phyloP scores from a whole-genome alignment of 2,797 vertebrate genomes.

The Oryzias sinensis region DNA sequence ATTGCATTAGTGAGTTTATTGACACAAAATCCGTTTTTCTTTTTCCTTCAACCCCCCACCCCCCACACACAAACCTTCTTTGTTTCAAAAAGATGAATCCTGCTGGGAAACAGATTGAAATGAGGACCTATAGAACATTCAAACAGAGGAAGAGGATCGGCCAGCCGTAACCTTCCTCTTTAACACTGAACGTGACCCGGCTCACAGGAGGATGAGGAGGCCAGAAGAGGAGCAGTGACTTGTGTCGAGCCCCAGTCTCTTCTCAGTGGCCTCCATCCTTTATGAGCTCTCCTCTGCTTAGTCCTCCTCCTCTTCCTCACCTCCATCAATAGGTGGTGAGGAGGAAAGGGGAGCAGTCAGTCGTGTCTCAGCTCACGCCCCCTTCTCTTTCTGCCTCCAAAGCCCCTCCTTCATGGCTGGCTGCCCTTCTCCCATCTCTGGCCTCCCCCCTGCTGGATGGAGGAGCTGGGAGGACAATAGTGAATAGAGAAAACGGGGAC shows the following conservation, averaged over 20 bases:
- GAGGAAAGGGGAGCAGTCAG: slow-evolving; percentile 57
- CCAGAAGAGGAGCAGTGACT: slow-evolving; percentile 54
- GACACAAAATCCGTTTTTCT: no score
- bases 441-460: neutral
- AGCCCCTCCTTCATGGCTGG: slow-evolving; percentile 48
- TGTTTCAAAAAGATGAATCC: neutral
- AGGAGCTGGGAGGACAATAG: neutral
- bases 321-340: slow-evolving; percentile 39
- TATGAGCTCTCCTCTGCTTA: slow-evolving; percentile 28
- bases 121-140: slow-evolving; percentile 2
- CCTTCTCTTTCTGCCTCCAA: slow-evolving; percentile 41
- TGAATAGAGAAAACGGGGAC: no score
- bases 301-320: slow-evolving; percentile 41
- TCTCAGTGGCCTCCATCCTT: slow-evolving; percentile 31
- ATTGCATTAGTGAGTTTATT: no score
- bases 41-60: no score
- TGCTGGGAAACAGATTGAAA: neutral
- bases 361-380: slow-evolving; percentile 63
- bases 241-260: slow-evolving; percentile 20
- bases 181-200: slow-evolving; percentile 66
- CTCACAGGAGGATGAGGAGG: slow-evolving; percentile 20
- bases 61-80: no score
- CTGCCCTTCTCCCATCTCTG: slow-evolving; percentile 34
- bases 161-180: slow-evolving; percentile 58
- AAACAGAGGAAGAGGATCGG: slow-evolving; percentile 42